Conservation (phyloP, 2,113 vertebrate genomes). For the Campylorhamphus procurvoides region DNA sequence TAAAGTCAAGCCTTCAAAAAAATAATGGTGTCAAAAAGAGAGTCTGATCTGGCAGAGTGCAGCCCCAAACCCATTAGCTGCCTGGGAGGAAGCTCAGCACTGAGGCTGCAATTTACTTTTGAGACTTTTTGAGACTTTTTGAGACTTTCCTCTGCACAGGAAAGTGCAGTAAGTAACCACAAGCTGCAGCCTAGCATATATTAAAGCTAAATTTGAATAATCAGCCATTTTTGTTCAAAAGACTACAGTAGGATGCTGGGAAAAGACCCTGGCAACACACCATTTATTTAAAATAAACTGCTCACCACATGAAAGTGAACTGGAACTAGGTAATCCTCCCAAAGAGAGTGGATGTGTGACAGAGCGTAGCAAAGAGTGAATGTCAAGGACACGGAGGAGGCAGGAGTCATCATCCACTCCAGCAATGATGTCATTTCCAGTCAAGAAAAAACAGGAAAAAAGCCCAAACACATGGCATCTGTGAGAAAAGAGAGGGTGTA, state of each 20-base stretch:
- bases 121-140: neutral
- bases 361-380: neutral
- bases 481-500: neutral
- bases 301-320: neutral
- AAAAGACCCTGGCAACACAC: neutral
- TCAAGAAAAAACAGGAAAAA: neutral
- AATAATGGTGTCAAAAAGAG: neutral
- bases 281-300: neutral
- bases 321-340: neutral
- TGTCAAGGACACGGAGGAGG: neutral
- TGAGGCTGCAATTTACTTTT: neutral
- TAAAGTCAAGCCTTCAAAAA: neutral
- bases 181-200: neutral
- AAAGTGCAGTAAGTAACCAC: neutral
- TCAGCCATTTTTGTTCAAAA: neutral
- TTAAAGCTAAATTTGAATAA: neutral
- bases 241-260: neutral
- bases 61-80: neutral
- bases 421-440: neutral
- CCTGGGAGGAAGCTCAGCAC: neutral
- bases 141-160: neutral
- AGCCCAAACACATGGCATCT: neutral
- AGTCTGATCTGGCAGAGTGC: neutral
- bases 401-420: neutral
- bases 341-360: neutral